These are phyloP conservation scores for Caligus rogercresseyi DNA, from an alignment of 1,140 invertebrate species.

Conservation along the genomic window DNA sequence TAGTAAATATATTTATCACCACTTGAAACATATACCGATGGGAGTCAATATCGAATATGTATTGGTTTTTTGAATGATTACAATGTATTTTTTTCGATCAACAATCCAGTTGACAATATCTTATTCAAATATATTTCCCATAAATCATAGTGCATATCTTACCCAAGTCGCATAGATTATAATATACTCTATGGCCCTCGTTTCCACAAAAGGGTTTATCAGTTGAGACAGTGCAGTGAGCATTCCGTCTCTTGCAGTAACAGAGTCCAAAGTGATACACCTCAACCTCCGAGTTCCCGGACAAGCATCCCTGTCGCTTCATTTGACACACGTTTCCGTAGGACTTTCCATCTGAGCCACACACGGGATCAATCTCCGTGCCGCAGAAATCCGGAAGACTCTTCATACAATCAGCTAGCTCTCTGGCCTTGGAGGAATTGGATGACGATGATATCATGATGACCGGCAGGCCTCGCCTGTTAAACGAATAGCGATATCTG, in stretches of 20 bases:
- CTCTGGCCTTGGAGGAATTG: no score
- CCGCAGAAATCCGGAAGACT: constrained; percentile 35
- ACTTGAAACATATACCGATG: no score
- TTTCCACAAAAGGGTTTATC: neutral
- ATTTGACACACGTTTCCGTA: constrained; percentile 28
- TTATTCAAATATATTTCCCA: no score
- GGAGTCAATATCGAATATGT: no score
- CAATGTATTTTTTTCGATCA: no score
- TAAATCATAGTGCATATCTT: no score
- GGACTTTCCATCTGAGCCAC: constrained; percentile 36
- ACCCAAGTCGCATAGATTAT: neutral
- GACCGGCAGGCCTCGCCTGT: neutral
- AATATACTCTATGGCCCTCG: neutral
- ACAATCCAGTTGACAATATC: no score
- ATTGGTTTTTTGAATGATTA: no score
- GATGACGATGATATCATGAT: neutral
- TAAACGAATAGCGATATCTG: no score
- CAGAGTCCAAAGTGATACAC: neutral
- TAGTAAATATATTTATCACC: no score
- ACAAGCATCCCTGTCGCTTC: neutral
- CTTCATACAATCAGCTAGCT: neutral
- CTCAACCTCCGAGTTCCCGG: neutral
- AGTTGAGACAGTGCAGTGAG: neutral
- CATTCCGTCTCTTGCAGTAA: neutral
- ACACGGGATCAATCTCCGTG: constrained; percentile 35